phyloP scores from a whole-genome alignment of 2,113 vertebrate genomes.

The Silurus meridionalis region DNA sequence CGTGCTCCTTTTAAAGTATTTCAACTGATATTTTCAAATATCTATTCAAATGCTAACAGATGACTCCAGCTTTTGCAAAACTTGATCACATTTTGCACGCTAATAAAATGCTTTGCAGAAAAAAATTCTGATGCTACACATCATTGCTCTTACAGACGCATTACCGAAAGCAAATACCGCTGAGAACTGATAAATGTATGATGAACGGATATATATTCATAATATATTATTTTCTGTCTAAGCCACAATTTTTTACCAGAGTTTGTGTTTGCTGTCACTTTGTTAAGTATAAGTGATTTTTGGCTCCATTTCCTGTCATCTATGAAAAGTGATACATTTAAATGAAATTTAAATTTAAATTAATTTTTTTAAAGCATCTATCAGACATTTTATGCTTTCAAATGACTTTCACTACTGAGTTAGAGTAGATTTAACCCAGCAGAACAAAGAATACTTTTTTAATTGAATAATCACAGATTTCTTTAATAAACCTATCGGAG shows the following conservation, averaged over 20 bases:
- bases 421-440: too few relatives aligned
- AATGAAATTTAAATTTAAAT: too few relatives aligned
- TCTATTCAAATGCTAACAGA: background rate
- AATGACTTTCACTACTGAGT: background rate
- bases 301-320: background rate
- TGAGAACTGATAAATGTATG: background rate
- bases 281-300: background rate
- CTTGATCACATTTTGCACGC: background rate
- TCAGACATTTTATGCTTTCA: background rate
- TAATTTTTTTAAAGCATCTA: background rate
- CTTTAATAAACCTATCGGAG: background rate
- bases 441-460: background rate
- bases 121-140: background rate
- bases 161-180: background rate
- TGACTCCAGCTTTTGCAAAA: background rate
- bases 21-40: background rate
- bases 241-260: conserved; percentile 10
- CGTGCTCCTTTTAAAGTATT: background rate
- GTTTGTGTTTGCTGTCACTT: background rate
- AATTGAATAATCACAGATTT: background rate
- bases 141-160: background rate
- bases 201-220: conserved; percentile 11
- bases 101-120: background rate
- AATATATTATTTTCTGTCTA: background rate
- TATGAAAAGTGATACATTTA: background rate